Percentiles rank a stretch among this genome's conserved stretches.
Evolutionary conservation across 2,797 vertebrate genomes (phyloP).

Genomic region (Adelosebastes latens): DNA sequence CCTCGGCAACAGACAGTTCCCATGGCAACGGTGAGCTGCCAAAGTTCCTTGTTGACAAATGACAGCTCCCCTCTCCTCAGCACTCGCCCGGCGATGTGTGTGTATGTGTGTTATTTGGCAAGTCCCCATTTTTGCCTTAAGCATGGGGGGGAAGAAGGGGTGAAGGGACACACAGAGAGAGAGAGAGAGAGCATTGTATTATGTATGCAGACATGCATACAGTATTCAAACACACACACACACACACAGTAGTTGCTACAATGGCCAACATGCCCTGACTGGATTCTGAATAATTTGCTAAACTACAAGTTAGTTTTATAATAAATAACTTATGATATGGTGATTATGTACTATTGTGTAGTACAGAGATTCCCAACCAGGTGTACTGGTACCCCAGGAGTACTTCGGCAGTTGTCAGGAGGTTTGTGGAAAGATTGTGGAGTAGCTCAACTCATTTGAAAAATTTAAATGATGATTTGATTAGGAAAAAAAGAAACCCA

Average conservation of each 20-base stretch:
- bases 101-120: conserved; percentile 48
- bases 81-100: conserved; percentile 74
- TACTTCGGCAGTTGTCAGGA: neutral
- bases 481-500: neutral
- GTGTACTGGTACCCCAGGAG: neutral
- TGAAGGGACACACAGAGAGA: conserved; percentile 16
- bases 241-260: neutral
- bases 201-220: conserved; percentile 27
- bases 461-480: neutral
- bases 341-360: neutral
- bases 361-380: neutral
- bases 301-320: neutral
- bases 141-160: conserved; percentile 5
- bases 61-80: conserved; percentile 86
- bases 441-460: neutral
- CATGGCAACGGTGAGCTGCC: conserved; percentile 91
- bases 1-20: conserved; percentile 91
- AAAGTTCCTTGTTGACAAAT: conserved; percentile 91
- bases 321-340: neutral
- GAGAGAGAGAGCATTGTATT: conserved; percentile 32
- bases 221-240: neutral
- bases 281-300: neutral
- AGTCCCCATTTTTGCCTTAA: conserved; percentile 52
- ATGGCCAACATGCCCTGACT: neutral
- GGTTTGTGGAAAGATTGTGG: neutral